phyloP scores from a whole-genome alignment of 2,888 invertebrate species.

The Thyatira batis region DNA sequence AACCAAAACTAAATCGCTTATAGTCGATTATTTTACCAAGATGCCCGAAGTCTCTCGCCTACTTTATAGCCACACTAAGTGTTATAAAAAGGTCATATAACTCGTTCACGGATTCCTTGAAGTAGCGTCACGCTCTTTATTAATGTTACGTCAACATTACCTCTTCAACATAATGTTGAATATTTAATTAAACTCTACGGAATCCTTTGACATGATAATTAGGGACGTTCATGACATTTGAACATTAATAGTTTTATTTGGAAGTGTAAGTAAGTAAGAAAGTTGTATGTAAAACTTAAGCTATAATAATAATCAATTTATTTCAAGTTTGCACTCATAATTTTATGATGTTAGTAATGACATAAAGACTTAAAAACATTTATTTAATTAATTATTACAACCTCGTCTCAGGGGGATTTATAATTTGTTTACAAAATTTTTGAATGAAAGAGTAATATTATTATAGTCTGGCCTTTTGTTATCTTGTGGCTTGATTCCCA shows the following conservation, averaged over 20 bases:
- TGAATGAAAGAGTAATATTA: not conserved
- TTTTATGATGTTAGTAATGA: no score
- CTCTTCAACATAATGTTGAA: conserved; percentile 34
- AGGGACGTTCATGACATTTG: not conserved
- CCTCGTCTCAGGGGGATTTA: no score
- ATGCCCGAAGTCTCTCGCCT: conserved; percentile 19
- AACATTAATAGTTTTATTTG: not conserved
- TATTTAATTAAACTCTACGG: conserved; percentile 33
- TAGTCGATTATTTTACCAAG: no score
- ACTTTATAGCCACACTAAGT: conserved; percentile 27
- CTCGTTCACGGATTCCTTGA: conserved; percentile 45
- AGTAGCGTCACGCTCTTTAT: conserved; percentile 28
- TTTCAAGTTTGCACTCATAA: no score
- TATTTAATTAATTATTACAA: not conserved
- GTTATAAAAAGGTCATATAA: conserved; percentile 45
- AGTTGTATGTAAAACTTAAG: no score
- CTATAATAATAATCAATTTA: no score
- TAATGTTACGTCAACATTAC: conserved; percentile 39
- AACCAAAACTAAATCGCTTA: no score
- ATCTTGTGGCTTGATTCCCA: no score
- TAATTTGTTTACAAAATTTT: no score
- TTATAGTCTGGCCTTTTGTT: no score
- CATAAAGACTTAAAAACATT: not conserved
- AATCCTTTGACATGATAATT: conserved; percentile 1
- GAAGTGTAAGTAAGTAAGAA: no score